phyloP scores from a whole-genome alignment of 2,113 vertebrate genomes.

The Labeo rohita region DNA sequence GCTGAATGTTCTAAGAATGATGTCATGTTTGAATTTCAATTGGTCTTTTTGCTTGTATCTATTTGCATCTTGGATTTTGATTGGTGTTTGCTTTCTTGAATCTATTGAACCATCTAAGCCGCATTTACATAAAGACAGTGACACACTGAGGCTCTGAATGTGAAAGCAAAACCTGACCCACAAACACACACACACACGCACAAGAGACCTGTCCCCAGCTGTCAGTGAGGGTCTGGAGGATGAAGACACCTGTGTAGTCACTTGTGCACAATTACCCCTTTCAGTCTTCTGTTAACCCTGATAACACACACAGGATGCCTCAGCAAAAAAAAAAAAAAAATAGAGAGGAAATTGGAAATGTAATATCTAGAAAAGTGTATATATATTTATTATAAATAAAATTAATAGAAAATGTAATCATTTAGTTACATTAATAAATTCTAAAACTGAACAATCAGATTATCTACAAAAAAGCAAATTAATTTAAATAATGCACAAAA shows the following conservation, averaged over 20 bases:
- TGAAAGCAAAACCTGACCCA: neutral
- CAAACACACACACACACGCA: neutral
- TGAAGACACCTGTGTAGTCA: constrained; percentile 20
- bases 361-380: too few relatives aligned
- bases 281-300: constrained; percentile 4
- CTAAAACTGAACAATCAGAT: neutral
- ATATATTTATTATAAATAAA: too few relatives aligned
- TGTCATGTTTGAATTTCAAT: constrained; percentile 6
- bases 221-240: neutral
- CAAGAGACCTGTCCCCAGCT: neutral
- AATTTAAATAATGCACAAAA: too few relatives aligned
- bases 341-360: neutral
- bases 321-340: neutral
- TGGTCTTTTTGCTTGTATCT: neutral
- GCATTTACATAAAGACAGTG: neutral
- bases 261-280: constrained; percentile 14
- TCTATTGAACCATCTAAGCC: neutral
- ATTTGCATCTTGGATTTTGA: constrained; percentile 2
- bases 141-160: neutral
- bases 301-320: neutral
- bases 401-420: neutral
- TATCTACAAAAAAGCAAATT: neutral
- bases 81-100: neutral
- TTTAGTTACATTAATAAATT: neutral
- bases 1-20: neutral